phyloP scores from a whole-genome alignment of 2,113 vertebrate genomes.

The Scolopax mira region DNA sequence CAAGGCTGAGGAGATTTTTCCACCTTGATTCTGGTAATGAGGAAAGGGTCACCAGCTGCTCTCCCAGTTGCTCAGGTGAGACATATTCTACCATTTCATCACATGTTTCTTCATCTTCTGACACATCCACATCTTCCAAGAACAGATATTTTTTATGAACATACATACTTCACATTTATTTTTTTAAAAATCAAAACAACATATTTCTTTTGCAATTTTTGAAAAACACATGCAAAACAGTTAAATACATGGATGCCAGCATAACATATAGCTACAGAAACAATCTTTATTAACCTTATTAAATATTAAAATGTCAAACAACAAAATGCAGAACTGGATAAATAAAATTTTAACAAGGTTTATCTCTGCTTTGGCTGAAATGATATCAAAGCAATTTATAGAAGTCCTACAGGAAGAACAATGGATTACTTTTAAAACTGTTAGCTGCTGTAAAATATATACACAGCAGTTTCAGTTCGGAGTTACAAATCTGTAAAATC shows the following conservation, averaged over 20 bases:
- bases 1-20: slow-evolving; percentile 92
- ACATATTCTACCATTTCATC: slow-evolving; percentile 81
- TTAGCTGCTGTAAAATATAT: not conserved
- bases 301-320: not conserved
- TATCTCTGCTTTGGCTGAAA: not conserved
- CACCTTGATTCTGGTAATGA: slow-evolving; percentile 89
- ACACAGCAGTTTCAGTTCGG: not conserved
- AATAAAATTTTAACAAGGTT: not conserved
- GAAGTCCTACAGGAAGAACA: not conserved
- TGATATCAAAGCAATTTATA: not conserved
- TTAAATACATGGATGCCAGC: not conserved
- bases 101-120: slow-evolving; percentile 65
- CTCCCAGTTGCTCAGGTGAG: slow-evolving; percentile 87
- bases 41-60: slow-evolving; percentile 88
- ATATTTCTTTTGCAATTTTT: not conserved
- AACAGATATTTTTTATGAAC: not conserved
- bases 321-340: not conserved
- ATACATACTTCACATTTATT: not conserved
- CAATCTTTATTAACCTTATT: not conserved
- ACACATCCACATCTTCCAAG: slow-evolving; percentile 66
- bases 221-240: not conserved
- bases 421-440: not conserved
- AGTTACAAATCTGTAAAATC: not conserved
- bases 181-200: not conserved
- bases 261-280: not conserved